A percentile compares a stretch with the other conserved stretches of the same genome.
Conservation (phyloP, 2,113 vertebrate species). For the Takifugu bimaculatus region DNA sequence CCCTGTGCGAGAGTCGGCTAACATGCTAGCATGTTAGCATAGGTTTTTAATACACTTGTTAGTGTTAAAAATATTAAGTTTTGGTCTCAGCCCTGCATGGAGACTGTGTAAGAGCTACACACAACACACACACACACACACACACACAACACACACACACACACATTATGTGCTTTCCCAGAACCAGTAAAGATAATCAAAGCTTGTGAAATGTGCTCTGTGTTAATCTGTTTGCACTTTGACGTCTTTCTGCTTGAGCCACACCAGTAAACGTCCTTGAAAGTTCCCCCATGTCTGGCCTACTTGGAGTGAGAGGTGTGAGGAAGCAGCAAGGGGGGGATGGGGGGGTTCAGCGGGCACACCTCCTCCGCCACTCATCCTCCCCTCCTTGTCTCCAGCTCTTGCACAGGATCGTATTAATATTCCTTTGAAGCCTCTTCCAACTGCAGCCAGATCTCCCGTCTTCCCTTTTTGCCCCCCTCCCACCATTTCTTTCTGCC, state of each 20-base stretch:
- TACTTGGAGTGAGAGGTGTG: too few species aligned
- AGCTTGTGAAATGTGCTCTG: slow-evolving; percentile 5
- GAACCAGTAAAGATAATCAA: neutral
- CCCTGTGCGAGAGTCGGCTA: slow-evolving; percentile 28
- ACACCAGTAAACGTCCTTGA: too few species aligned
- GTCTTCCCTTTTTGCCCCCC: slow-evolving; percentile 17
- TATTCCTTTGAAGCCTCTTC: slow-evolving; percentile 76
- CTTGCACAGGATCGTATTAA: slow-evolving; percentile 68
- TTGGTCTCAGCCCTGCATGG: too few species aligned
- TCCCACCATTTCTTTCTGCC: slow-evolving; percentile 7
- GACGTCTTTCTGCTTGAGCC: too few species aligned
- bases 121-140: too few species aligned
- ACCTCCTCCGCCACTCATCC: neutral
- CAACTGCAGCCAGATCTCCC: slow-evolving; percentile 53
- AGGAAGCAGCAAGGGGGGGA: too few species aligned
- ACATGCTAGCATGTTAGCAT: slow-evolving; percentile 47
- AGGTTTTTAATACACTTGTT: slow-evolving; percentile 17
- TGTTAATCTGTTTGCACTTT: too few species aligned
- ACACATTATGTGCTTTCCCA: too few species aligned
- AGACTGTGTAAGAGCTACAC: neutral
- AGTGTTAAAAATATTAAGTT: too few species aligned
- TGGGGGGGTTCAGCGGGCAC: slow-evolving; percentile 9
- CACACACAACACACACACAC: too few species aligned
- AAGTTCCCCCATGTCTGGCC: too few species aligned
- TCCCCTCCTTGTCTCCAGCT: slow-evolving; percentile 43